Base-by-base conservation (phyloP, 2,888 invertebrate species). In the Carterocephalus palaemon region DNA sequence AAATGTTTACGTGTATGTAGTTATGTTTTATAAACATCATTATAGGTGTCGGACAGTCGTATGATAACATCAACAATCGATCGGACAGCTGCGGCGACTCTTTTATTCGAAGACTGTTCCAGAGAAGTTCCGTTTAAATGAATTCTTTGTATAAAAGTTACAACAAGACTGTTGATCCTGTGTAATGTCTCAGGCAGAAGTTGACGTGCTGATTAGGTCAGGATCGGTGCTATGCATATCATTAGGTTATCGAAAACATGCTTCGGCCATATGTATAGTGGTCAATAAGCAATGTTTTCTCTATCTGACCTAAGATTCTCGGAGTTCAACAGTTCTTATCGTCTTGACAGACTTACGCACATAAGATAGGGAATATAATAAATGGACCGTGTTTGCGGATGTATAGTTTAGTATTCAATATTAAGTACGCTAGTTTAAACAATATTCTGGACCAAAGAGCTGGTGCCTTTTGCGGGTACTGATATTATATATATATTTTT, bases 331-430 rank as follows among this genome's bases (percentile, higher is more conserved):
- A 63, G 61, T 59, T 69, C 64, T 81, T 82, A 79, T 82, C 77
- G 45, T 59, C 59, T 63, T 53, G 49, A 64, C 60, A 64, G 63
- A 65, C 67, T 75, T 78, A 78, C 81, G 79, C 73, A 82, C 75
- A 71, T 69, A 70, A 75, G 85, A 85, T 85, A 85, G 71, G 67
- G 62, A 68, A 77, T 75, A 74, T 74, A 83, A 83, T 85, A 85
- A 83, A 84, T 80, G 73, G 75, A 70, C 72, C 75, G 62, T 70
- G 71, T 79, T 81, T 77, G 75, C 76, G 69, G 68, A 78, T 69
- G 65, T 68, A 62, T 69, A 64, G 56, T 67, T 63, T 71, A 81
- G 78, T 84, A 70, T 67, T 64, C 60, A 60, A 61, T 70, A 65
- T 69, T 66, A 62, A 65, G 67, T 68, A 60, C 59, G 64, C 59